A percentile compares a stretch with the other conserved stretches of the same genome.
phyloP scores from a whole-genome alignment of 2,113 vertebrate genomes.

The Strix aluco region DNA sequence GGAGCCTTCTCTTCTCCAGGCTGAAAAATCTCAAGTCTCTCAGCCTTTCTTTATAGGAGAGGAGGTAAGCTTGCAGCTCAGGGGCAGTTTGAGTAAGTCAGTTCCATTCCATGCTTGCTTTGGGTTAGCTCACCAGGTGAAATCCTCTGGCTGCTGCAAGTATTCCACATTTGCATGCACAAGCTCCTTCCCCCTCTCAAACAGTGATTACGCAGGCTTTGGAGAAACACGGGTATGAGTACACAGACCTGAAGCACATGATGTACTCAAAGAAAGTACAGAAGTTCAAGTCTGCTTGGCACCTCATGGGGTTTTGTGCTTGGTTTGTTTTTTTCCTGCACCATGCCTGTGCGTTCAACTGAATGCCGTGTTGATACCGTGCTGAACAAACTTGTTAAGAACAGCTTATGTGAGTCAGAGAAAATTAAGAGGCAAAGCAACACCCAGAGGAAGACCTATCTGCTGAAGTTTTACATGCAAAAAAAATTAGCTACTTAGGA shows the following conservation, averaged over 20 bases:
- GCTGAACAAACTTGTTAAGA: neutral
- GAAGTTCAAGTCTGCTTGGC: neutral
- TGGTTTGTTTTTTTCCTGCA: neutral
- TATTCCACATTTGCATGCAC: fast-evolving
- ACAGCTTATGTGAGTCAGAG: neutral
- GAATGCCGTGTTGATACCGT: fast-evolving
- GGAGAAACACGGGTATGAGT: neutral
- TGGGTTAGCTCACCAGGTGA: neutral
- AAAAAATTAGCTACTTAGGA: neutral
- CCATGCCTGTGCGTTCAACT: fast-evolving
- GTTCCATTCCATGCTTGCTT: neutral
- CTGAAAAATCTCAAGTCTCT: neutral
- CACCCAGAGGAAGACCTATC: neutral
- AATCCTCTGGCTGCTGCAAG: neutral
- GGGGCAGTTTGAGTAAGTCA: too few species aligned
- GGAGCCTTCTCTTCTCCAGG: neutral
- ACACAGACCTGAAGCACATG: neutral
- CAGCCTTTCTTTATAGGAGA: neutral
- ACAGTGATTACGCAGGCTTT: neutral
- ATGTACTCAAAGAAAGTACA: neutral
- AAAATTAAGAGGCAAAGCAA: neutral
- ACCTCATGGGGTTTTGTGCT: neutral
- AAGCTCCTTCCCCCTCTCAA: neutral
- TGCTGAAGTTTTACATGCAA: neutral
- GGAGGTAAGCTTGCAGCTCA: neutral